Conservation (phyloP, 2,888 invertebrate species). For the Rhamphomyia laevipes region DNA sequence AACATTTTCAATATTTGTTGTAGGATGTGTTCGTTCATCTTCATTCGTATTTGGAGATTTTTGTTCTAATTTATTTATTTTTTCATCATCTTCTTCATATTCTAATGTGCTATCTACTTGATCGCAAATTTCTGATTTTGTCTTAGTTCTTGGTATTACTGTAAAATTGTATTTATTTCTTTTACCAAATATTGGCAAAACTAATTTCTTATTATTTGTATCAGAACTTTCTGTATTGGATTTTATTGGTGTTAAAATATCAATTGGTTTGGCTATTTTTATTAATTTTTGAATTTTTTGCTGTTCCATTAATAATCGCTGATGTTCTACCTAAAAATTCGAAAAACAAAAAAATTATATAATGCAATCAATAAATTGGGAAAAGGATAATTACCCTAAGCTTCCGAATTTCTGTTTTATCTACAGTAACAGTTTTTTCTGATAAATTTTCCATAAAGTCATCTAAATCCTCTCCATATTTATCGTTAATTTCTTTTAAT, state of each 20-base stretch:
- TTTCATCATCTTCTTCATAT: conserved; percentile 32
- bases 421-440: conserved; percentile 43
- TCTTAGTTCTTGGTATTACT: conserved; percentile 22
- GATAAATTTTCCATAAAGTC: conserved; percentile 64
- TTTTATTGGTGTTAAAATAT: conserved; percentile 42
- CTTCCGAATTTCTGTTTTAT: conserved; percentile 52
- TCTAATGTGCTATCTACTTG: conserved; percentile 34
- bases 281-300: conserved; percentile 55
- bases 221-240: conserved; percentile 15
- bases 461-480: conserved; percentile 62
- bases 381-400: conserved; percentile 34
- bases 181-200: conserved; percentile 40
- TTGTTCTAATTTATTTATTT: conserved; percentile 11
- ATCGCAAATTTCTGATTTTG: conserved; percentile 21
- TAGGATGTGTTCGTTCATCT: conserved; percentile 2
- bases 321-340: conserved; percentile 45
- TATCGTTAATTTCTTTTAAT: conserved; percentile 23
- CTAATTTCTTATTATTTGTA: conserved; percentile 18
- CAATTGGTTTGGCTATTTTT: conserved; percentile 59
- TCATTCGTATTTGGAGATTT: conserved; percentile 4
- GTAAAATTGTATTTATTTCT: conserved; percentile 32
- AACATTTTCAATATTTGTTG: conserved; percentile 22
- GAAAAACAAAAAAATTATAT: not conserved
- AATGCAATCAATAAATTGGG: not conserved
- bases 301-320: conserved; percentile 57